Evolutionary conservation across 2,797 vertebrate species (phyloP).

Genomic region (Scomberomorus guttatus): DNA sequence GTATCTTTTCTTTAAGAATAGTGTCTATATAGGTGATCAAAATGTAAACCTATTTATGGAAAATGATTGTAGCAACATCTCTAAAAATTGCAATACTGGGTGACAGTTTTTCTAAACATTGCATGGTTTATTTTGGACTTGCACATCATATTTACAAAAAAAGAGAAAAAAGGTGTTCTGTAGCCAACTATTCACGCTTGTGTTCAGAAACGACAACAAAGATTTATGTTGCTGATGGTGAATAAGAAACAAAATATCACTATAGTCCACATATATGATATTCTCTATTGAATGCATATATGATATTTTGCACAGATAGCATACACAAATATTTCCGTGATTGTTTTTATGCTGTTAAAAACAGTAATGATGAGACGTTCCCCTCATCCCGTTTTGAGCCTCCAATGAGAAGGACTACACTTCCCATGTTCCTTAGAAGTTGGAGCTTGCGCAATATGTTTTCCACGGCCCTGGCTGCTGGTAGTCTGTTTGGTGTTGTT

Average conservation of each 20-base stretch:
- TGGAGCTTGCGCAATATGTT: conserved; percentile 81
- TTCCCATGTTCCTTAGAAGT: conserved; percentile 67
- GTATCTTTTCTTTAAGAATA: not conserved
- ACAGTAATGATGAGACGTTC: not conserved
- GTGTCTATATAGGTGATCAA: too few species aligned
- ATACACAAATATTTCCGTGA: not conserved
- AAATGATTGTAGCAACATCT: not conserved
- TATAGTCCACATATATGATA: too few species aligned
- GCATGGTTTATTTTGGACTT: too few species aligned
- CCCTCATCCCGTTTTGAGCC: fast-evolving
- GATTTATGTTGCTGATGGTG: too few species aligned
- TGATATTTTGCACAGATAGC: not conserved
- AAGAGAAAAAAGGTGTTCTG: too few species aligned
- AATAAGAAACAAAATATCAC: too few species aligned
- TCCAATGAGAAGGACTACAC: conserved; percentile 59
- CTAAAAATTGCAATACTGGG: too few species aligned
- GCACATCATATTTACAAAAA: too few species aligned
- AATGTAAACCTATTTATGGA: too few species aligned
- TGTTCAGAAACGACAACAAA: too few species aligned
- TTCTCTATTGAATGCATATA: not conserved
- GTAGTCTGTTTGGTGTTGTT: conserved; percentile 65
- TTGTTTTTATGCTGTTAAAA: not conserved
- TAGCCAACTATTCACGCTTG: too few species aligned
- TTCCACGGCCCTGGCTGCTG: conserved; percentile 68
- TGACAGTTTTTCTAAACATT: too few species aligned